A percentile compares a stretch with the other conserved stretches of the same genome.
phyloP scores from a whole-genome alignment of 2,888 invertebrate species.

The Panorpa germanica region DNA sequence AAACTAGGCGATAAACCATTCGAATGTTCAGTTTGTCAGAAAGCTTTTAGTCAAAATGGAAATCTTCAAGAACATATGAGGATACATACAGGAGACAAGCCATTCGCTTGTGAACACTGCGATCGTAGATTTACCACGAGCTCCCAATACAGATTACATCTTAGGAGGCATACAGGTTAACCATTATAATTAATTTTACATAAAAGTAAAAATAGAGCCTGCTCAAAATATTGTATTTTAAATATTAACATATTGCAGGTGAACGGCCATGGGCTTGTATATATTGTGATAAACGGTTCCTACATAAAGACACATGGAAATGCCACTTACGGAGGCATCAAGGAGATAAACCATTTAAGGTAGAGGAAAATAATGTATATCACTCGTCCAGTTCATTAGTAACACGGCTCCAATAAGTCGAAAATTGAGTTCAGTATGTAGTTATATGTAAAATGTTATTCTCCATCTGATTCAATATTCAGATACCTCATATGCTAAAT shows the following conservation, averaged over 20 bases:
- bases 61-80: conserved; percentile 59
- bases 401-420: no score
- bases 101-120: conserved; percentile 48
- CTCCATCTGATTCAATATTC: no score
- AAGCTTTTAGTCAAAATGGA: conserved; percentile 58
- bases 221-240: no score
- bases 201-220: no score
- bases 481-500: no score
- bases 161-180: conserved; percentile 39
- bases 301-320: conserved; percentile 6
- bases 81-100: conserved; percentile 62
- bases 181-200: no score
- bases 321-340: conserved; percentile 41
- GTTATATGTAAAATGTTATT: no score
- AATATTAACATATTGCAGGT: no score
- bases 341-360: conserved; percentile 42
- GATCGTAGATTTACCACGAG: conserved; percentile 52
- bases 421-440: no score
- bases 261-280: conserved; percentile 34
- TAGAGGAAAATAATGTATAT: no score
- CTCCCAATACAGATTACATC: conserved; percentile 48
- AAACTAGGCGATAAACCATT: background rate
- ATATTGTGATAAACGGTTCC: conserved; percentile 16
- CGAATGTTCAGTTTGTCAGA: conserved; percentile 45
- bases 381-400: conserved; percentile 55